Conservation (phyloP, 2,888 invertebrate species). For the Eucera pruinosa region DNA sequence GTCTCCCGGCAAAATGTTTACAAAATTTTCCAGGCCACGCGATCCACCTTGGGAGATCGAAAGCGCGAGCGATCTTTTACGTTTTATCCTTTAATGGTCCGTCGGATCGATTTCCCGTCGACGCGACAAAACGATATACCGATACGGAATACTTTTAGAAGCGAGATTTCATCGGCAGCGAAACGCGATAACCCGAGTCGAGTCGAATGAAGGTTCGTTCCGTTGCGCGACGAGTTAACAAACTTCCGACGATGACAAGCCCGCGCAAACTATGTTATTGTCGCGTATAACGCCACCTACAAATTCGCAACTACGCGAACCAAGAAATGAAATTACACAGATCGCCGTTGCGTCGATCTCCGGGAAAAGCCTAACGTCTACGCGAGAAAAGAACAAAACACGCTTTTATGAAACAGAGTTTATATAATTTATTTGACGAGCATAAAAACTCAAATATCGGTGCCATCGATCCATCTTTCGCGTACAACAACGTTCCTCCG, state of each 20-base stretch:
- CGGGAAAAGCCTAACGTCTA: too few species aligned
- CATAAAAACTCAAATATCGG: conserved; percentile 53
- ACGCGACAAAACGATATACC: neutral
- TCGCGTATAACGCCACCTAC: conserved; percentile 34
- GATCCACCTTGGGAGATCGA: too few species aligned
- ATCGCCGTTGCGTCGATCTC: too few species aligned
- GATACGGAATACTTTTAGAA: conserved; percentile 7
- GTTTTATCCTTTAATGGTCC: neutral
- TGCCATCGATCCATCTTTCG: conserved; percentile 44
- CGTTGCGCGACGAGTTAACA: neutral
- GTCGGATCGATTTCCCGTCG: neutral
- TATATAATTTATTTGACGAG: conserved; percentile 68
- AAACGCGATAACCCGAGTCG: neutral
- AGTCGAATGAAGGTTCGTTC: neutral
- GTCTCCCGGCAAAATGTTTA: too few species aligned
- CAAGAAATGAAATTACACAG: neutral
- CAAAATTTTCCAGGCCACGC: too few species aligned
- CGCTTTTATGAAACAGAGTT: conserved; percentile 53
- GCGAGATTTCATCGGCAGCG: neutral
- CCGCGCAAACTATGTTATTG: conserved; percentile 41
- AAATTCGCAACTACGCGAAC: too few species aligned
- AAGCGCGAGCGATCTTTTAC: neutral
- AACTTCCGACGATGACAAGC: conserved; percentile 12
- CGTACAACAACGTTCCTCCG: conserved; percentile 53
- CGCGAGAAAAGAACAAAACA: neutral